Base-by-base conservation (phyloP, 2,888 invertebrate genomes). In the Plemyria rubiginata region DNA sequence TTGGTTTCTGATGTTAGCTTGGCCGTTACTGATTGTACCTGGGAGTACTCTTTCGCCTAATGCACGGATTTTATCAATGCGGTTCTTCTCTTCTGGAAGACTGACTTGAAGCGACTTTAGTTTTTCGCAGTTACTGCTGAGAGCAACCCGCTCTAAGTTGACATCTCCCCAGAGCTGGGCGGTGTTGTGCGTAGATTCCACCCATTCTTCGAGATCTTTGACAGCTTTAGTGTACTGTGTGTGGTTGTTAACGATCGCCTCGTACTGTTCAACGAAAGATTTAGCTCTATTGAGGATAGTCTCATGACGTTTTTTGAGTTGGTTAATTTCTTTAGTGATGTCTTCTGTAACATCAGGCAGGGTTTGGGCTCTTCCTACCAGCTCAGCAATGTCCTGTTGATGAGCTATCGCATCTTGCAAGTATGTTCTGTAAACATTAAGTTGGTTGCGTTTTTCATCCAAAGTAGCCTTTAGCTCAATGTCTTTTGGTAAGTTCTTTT, bases 11-110 rank as follows among this genome's bases (percentile, higher is more conserved):
- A 98, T 96, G 73, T 97, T 96, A 0, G 95, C 94, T 87, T 98
- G 97, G 0, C 98, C 98, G 49, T 94, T 94, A 77, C 96, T 96
- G 40, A 96, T 92, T 0, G 98, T 98, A 28, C 97, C 97, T 2
- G 97, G 97, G 45, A 98, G 94, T 0, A 99, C 98, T 82, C 97
- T 97, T 81, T 98, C 97, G 0, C 98, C 98, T n/a, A 98, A 84
- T 7, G 93, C 92, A 58, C 97, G 94, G 57, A 98, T 97, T 80
- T 95, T 95, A 70, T 96, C 95, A 22, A 98, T 95, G 60, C 97
- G 94, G 4, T 95, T 95, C 78, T 97, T 96, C 79, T 99, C 99
- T 81, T 98, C 98, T 0, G 96, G 96, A 58, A 98, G 88, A 75
- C 95, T 96, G 7, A 95, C 88, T 81, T 97, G 95, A 11, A 98